Evolutionary conservation across 2,888 invertebrate genomes (phyloP).

Genomic region (Philhelius pedissequus): DNA sequence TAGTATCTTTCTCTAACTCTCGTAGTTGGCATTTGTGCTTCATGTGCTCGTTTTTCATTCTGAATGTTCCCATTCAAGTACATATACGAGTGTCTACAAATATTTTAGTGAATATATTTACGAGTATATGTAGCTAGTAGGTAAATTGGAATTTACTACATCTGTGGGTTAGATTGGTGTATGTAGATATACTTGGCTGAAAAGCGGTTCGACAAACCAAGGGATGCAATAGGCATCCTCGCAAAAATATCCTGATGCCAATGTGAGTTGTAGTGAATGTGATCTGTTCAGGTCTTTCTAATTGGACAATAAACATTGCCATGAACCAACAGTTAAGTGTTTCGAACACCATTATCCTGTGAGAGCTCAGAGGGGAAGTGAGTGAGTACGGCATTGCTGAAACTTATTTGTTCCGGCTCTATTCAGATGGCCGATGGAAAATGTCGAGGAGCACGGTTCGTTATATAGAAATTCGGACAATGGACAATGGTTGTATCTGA

Average conservation of each 20-base stretch:
- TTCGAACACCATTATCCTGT: slow-evolving; percentile 53
- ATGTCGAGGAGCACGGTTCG: background rate
- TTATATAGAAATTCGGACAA: slow-evolving; percentile 6
- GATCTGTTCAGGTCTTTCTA: slow-evolving; percentile 45
- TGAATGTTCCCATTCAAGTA: background rate
- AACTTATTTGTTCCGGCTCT: slow-evolving; percentile 55
- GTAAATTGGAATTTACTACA: slow-evolving; percentile 47
- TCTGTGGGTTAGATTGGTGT: background rate
- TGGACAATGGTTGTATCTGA: background rate
- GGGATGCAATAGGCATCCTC: background rate
- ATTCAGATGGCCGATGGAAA: slow-evolving; percentile 13
- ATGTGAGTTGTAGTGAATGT: slow-evolving; percentile 9
- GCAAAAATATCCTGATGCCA: slow-evolving; percentile 9
- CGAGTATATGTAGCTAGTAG: background rate
- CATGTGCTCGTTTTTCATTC: background rate
- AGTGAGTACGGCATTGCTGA: slow-evolving; percentile 26
- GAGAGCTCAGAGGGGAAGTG: slow-evolving; percentile 30
- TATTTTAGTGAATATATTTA: slow-evolving; percentile 1
- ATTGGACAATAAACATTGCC: slow-evolving; percentile 67
- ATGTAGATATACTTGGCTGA: too few species aligned
- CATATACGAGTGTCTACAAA: too few species aligned
- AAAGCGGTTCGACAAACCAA: background rate
- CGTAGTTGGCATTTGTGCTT: background rate
- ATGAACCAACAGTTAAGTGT: slow-evolving; percentile 63
- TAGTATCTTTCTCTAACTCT: slow-evolving; percentile 19